Evolutionary conservation across 2,888 invertebrate species (phyloP).

Genomic region (Cistogaster globosa): DNA sequence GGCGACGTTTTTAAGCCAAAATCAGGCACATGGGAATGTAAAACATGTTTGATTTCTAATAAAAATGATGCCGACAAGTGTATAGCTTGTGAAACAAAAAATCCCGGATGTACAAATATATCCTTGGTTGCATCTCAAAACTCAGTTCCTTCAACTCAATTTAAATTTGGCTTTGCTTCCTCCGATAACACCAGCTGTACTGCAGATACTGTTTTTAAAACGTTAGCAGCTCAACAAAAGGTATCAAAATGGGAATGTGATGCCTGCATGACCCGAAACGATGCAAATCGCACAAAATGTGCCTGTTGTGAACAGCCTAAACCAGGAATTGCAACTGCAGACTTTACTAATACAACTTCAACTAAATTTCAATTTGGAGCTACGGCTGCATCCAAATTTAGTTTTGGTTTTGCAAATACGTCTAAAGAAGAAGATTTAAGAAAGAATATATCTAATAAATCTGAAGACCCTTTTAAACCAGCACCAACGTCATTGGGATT

Average conservation of each 20-base stretch:
- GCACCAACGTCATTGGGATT: conserved; percentile 34
- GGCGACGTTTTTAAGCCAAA: conserved; percentile 84
- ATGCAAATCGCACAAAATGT: conserved; percentile 83
- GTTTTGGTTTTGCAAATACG: conserved; percentile 78
- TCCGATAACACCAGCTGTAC: conserved; percentile 51
- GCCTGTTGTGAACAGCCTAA: conserved; percentile 85
- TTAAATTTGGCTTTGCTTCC: conserved; percentile 73
- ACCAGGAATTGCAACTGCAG: conserved; percentile 80
- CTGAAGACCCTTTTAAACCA: conserved; percentile 39
- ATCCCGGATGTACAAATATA: conserved; percentile 77
- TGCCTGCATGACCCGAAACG: conserved; percentile 86
- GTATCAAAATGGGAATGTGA: conserved; percentile 85
- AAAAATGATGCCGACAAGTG: conserved; percentile 83
- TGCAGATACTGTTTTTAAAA: conserved; percentile 80
- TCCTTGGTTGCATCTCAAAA: conserved; percentile 51
- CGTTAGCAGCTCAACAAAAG: conserved; percentile 79
- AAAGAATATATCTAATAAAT: conserved; percentile 54
- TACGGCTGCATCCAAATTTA: conserved; percentile 77
- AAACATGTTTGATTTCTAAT: conserved; percentile 85
- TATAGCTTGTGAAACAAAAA: conserved; percentile 84
- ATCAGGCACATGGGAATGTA: conserved; percentile 85
- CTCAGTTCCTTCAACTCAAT: conserved; percentile 51
- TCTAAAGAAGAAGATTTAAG: conserved; percentile 74
- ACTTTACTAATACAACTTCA: conserved; percentile 65
- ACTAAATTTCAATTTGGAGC: conserved; percentile 79